Evolutionary conservation across 37 sponge, comb jelly and placozoan species (phyloP).

Genomic region (Beroe forskalii): DNA sequence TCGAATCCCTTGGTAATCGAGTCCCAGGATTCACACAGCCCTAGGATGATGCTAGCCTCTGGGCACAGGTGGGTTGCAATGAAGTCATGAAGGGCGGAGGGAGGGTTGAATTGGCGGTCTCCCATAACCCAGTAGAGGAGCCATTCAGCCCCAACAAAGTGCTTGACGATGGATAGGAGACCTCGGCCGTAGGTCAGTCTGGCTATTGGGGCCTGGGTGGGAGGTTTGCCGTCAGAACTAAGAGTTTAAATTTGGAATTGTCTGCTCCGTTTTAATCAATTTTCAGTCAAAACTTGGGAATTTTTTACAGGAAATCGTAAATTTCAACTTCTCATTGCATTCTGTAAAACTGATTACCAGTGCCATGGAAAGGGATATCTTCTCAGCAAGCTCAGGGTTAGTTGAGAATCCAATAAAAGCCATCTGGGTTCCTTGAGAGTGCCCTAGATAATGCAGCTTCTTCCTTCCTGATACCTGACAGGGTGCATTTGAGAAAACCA

Average conservation of each 20-base stretch:
- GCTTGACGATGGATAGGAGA: neutral
- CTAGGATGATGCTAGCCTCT: neutral
- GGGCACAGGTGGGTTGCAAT: conserved; percentile 46
- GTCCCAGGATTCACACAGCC: conserved; percentile 26
- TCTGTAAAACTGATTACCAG: too few species aligned
- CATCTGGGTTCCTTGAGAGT: conserved; percentile 60
- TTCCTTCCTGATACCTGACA: conserved; percentile 27
- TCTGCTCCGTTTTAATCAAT: too few species aligned
- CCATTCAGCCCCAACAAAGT: neutral
- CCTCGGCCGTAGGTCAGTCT: conserved; percentile 29
- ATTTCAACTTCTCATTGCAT: too few species aligned
- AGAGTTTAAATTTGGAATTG: too few species aligned
- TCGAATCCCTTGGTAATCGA: conserved; percentile 18
- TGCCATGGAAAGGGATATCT: conserved; percentile 14
- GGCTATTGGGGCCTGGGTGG: conserved; percentile 42
- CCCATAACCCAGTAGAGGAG: conserved; percentile 35
- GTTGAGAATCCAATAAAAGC: conserved; percentile 44
- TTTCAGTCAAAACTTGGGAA: too few species aligned
- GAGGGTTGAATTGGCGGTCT: conserved; percentile 16
- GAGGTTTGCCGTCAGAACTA: too few species aligned
- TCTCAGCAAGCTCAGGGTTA: conserved; percentile 12
- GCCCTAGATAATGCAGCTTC: conserved; percentile 8
- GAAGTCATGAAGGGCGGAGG: neutral
- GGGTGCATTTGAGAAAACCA: too few species aligned
- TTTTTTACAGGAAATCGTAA: too few species aligned